These are phyloP conservation scores for Botia almorhae DNA, from an alignment of 2,797 vertebrate genomes.

Conservation along the genomic window DNA sequence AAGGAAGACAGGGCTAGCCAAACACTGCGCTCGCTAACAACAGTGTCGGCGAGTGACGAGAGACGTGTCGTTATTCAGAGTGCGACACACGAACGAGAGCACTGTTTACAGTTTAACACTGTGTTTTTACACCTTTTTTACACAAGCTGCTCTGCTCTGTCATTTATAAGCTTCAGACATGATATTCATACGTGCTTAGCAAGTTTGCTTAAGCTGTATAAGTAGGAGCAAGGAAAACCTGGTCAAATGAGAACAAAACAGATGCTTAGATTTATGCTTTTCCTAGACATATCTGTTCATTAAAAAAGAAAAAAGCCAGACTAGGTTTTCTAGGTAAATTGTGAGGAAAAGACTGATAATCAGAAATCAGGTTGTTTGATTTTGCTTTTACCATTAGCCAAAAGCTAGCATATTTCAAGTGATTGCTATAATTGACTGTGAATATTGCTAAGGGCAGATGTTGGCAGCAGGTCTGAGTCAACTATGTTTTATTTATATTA, in stretches of 20 bases:
- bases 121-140: slow-evolving; percentile 63
- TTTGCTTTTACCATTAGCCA: slow-evolving; percentile 49
- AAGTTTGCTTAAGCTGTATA: slow-evolving; percentile 49
- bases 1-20: slow-evolving; percentile 61
- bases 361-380: slow-evolving; percentile 34
- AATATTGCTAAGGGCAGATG: slow-evolving; percentile 54
- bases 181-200: slow-evolving; percentile 49
- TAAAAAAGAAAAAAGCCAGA: slow-evolving; percentile 25
- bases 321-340: slow-evolving; percentile 19
- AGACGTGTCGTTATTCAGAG: slow-evolving; percentile 48
- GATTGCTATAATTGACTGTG: slow-evolving; percentile 53
- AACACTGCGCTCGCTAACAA: slow-evolving; percentile 53
- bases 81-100: slow-evolving; percentile 55
- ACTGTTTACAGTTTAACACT: slow-evolving; percentile 66
- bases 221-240: slow-evolving; percentile 37
- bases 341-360: slow-evolving; percentile 44
- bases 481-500: slow-evolving; percentile 31
- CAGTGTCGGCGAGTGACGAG: slow-evolving; percentile 44
- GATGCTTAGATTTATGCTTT: slow-evolving; percentile 18
- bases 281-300: slow-evolving; percentile 3
- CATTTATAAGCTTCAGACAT: slow-evolving; percentile 54
- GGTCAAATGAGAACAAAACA: slow-evolving; percentile 12
- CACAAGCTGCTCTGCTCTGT: slow-evolving; percentile 58
- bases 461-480: slow-evolving; percentile 57
- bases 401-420: slow-evolving; percentile 51